Evolutionary conservation across 2,113 vertebrate genomes (phyloP), one percentile per base, ranked within the genome.

Genomic region (Siniperca knerii): DNA sequence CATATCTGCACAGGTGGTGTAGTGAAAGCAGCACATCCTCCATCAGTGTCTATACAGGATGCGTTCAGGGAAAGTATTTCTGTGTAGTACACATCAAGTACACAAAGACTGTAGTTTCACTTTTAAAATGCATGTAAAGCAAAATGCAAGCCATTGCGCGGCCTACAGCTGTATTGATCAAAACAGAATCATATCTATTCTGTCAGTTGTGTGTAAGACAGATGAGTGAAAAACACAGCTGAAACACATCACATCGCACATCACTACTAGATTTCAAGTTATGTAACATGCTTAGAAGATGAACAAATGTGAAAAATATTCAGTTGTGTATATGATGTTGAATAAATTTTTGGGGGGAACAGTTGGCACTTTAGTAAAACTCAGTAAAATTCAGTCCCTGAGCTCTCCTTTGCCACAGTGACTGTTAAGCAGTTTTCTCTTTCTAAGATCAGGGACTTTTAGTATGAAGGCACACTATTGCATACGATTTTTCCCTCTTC

Each of bases 131-230:
- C 50, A 40, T 8, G 23, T 79, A 40, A 48, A 44, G 25, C 8
- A 1, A 37, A 68, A 54, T 44, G 3, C 16, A 40, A 81, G 50
- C 21, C 9, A 57, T 25, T 60, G 70, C 0, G 0, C 4, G 8
- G 42, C 42, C 50, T 60, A 64, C 61, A 57, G 33, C 46, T 67
- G 58, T 40, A 62, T 72, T 71, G 58, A 78, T 76, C 62, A 46
- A 79, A 82, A 71, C 42, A 71, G 42, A 75, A 42, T 40, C 4
- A 0, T 40, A 58, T 74, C 25, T 70, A 16, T 21, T 75, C 5
- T 68, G 48, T 67, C 23, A n/a, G 44, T 52, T 21, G 6, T 2
- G 5, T 18, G 23, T 40, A 8, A 60, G 29, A 67, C 3, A 21
- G 11, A 48, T 29, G 23, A 66, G 21, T 35, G 48, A 57, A 21